phyloP scores from a whole-genome alignment of 1,140 invertebrate species.

The Diabrotica virgifera region DNA sequence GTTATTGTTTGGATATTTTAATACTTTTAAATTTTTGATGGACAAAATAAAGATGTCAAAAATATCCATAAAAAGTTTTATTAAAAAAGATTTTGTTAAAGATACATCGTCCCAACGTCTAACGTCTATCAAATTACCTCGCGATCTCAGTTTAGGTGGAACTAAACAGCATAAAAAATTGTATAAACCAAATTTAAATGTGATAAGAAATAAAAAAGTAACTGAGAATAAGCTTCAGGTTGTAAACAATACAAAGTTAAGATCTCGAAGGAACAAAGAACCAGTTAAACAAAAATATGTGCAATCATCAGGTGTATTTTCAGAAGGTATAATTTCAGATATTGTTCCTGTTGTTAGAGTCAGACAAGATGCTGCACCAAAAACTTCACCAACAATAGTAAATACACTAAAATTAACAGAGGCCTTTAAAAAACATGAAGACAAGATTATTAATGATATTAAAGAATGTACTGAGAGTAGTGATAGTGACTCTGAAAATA shows the following conservation, averaged over 20 bases:
- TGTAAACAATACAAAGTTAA: not conserved
- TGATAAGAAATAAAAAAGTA: constrained; percentile 11
- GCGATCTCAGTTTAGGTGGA: constrained; percentile 16
- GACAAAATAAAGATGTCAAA: constrained; percentile 4
- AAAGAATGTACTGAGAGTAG: not conserved
- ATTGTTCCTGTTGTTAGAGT: too few relatives aligned
- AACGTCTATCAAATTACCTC: constrained; percentile 11
- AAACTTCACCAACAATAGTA: too few relatives aligned
- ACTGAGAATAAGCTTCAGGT: not conserved
- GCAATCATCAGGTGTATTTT: constrained; percentile 16
- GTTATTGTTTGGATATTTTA: not conserved
- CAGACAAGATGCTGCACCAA: too few relatives aligned
- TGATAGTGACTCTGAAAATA: constrained; percentile 11
- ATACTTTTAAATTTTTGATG: not conserved
- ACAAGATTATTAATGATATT: not conserved
- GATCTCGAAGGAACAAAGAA: not conserved
- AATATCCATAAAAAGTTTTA: too few relatives aligned
- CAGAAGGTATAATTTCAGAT: constrained; percentile 9
- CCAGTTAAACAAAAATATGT: constrained; percentile 2
- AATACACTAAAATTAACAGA: not conserved
- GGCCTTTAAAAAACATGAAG: not conserved
- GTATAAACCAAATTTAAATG: constrained; percentile 19
- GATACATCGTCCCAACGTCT: not conserved
- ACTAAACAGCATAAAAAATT: constrained; percentile 12
- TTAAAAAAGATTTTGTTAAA: constrained; percentile 11